These are phyloP conservation scores for Leucoptera coffeella DNA, from an alignment of 2,888 invertebrate genomes.

Conservation along the genomic window DNA sequence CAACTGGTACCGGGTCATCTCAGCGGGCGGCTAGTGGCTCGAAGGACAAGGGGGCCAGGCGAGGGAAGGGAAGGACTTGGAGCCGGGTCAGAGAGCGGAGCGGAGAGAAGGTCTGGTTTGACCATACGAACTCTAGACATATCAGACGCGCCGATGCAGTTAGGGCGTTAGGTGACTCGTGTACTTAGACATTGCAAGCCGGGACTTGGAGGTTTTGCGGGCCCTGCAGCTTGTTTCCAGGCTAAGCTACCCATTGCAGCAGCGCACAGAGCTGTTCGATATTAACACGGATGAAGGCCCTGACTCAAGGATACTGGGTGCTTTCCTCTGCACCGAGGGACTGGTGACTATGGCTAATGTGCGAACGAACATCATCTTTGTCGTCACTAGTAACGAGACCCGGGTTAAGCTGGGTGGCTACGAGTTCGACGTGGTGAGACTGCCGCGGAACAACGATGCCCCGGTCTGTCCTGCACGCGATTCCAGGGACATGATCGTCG, in stretches of 20 bases:
- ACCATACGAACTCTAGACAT: no score
- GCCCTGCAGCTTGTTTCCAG: background rate
- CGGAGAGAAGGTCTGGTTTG: no score
- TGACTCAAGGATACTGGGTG: background rate
- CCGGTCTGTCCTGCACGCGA: background rate
- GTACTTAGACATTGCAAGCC: background rate
- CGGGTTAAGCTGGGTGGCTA: background rate
- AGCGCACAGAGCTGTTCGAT: background rate
- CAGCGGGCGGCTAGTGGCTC: background rate
- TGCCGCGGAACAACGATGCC: background rate
- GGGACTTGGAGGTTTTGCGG: background rate
- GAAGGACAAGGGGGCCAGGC: background rate
- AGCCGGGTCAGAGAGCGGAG: no score
- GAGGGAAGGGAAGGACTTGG: background rate
- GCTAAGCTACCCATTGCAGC: background rate
- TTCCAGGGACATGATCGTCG: background rate
- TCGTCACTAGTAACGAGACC: background rate
- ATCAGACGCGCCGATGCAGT: no score
- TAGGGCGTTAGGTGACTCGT: no score
- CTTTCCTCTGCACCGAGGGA: background rate
- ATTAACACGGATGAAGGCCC: background rate
- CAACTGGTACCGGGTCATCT: background rate
- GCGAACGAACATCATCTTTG: background rate
- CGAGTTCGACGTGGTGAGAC: background rate
- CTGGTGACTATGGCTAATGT: background rate